These are phyloP conservation scores for Parascotia fuliginaria DNA, from an alignment of 2,888 invertebrate genomes.

Conservation along the genomic window DNA sequence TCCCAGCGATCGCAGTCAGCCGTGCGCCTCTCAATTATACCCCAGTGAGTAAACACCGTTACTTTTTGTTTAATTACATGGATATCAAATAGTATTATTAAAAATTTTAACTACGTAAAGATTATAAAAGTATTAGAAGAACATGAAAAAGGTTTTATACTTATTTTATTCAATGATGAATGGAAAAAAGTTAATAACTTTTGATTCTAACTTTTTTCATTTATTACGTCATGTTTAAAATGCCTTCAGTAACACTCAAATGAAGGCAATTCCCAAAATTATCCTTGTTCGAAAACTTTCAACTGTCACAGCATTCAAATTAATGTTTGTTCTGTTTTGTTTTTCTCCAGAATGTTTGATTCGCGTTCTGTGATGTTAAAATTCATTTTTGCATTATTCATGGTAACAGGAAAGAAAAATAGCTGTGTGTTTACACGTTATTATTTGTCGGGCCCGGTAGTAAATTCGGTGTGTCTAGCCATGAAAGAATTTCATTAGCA, in stretches of 20 bases:
- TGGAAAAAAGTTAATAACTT: conserved; percentile 85
- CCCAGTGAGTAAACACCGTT: conserved; percentile 88
- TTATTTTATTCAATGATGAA: conserved; percentile 76
- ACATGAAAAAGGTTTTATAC: conserved; percentile 59
- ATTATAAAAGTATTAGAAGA: conserved; percentile 49
- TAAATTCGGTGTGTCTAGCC: conserved; percentile 52
- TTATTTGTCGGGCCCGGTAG: conserved; percentile 37
- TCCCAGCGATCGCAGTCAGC: conserved; percentile 97
- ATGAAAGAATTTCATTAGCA: conserved; percentile 65
- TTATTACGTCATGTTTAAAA: conserved; percentile 82
- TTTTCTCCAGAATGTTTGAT: conserved; percentile 74
- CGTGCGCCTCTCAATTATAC: conserved; percentile 97
- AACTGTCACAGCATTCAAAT: conserved; percentile 82
- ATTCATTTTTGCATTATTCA: conserved; percentile 59
- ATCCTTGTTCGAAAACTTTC: conserved; percentile 78
- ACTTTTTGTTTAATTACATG: neutral
- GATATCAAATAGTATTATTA: too few species aligned
- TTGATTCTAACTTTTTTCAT: conserved; percentile 84
- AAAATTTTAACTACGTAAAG: too few species aligned
- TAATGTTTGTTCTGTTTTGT: conserved; percentile 83
- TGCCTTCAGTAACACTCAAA: conserved; percentile 76
- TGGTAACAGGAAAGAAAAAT: conserved; percentile 45
- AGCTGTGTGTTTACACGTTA: conserved; percentile 43
- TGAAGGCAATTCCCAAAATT: conserved; percentile 81
- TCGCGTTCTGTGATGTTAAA: conserved; percentile 64